Evolutionary conservation across 1,140 invertebrate genomes (phyloP).

Genomic region (Bilobella aurantiaca): DNA sequence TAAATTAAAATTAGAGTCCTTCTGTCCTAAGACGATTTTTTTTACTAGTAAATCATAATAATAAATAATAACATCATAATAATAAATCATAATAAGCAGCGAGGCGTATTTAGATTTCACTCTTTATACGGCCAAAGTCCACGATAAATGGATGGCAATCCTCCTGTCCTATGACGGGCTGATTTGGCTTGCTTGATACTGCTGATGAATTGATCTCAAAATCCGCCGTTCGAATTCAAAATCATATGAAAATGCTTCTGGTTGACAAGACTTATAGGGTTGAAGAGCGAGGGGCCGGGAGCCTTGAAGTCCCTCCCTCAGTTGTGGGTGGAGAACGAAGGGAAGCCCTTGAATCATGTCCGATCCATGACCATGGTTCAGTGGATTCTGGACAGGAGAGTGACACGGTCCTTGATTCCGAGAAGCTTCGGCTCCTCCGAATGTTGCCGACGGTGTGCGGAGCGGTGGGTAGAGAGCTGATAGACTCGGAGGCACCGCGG

Average conservation of each 20-base stretch:
- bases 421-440: too few species aligned
- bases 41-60: too few species aligned
- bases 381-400: background rate
- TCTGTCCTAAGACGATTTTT: too few species aligned
- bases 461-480: background rate
- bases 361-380: background rate
- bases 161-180: background rate
- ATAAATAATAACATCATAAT: too few species aligned
- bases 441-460: background rate
- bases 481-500: background rate
- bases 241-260: constrained; percentile 19
- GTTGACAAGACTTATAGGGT: background rate
- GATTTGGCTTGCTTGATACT: background rate
- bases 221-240: constrained; percentile 25
- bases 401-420: background rate
- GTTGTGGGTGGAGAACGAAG: constrained; percentile 15
- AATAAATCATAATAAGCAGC: too few species aligned
- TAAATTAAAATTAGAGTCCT: too few species aligned
- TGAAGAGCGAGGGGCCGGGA: background rate
- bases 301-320: background rate
- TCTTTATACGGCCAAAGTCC: too few species aligned
- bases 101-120: too few species aligned
- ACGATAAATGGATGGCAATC: too few species aligned
- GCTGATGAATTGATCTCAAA: constrained; percentile 17
- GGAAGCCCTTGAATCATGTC: constrained; percentile 8